Evolutionary conservation across 2,888 invertebrate genomes (phyloP).

Genomic region (Dascillus cervinus): DNA sequence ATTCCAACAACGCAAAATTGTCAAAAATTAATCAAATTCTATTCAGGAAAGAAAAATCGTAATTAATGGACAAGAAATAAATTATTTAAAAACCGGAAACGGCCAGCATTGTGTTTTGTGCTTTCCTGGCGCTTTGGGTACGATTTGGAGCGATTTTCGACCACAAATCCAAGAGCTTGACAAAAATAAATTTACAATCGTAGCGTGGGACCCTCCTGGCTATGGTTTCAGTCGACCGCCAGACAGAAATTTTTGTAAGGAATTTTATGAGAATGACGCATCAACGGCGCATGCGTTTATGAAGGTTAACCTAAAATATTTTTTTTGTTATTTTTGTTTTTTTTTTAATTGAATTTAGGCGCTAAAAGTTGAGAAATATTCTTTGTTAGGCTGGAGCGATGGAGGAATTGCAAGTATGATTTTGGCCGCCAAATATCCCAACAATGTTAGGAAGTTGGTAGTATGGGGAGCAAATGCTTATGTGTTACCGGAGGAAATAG

Average conservation of each 20-base stretch:
- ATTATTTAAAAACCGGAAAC: constrained; percentile 55
- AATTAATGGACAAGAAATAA: constrained; percentile 52
- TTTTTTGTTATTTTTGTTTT: no score
- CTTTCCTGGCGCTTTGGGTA: constrained; percentile 75
- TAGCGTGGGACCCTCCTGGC: constrained; percentile 82
- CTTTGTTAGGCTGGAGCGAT: constrained; percentile 84
- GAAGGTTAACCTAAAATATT: constrained; percentile 44
- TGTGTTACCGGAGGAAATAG: constrained; percentile 59
- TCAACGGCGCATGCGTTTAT: constrained; percentile 61
- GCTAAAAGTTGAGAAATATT: constrained; percentile 60
- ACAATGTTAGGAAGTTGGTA: constrained; percentile 61
- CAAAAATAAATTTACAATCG: constrained; percentile 52
- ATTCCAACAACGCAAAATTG: no score
- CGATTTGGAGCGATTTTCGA: constrained; percentile 75
- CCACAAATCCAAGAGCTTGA: constrained; percentile 65
- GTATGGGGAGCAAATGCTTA: constrained; percentile 75
- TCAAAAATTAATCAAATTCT: no score
- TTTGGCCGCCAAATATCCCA: constrained; percentile 63
- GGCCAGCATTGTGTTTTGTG: constrained; percentile 58
- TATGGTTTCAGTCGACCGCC: constrained; percentile 81
- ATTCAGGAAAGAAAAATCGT: constrained; percentile 57
- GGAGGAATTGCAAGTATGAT: constrained; percentile 76
- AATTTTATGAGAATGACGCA: constrained; percentile 73
- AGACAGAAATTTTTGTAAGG: constrained; percentile 56
- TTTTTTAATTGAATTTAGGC: no score